phyloP scores from a whole-genome alignment of 2,113 vertebrate genomes.

The Podarcis muralis region DNA sequence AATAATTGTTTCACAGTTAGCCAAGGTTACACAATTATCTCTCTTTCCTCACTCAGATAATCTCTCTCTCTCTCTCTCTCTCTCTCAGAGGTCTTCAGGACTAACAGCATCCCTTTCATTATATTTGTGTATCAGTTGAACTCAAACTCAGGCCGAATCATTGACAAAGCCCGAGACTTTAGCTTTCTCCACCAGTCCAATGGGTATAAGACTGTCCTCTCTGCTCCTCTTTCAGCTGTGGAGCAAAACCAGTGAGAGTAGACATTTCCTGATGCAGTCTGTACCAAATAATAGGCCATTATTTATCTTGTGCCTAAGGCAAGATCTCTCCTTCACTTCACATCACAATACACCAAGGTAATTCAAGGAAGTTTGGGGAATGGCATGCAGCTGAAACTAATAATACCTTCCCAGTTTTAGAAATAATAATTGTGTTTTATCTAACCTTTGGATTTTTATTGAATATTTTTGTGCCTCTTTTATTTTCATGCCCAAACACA shows the following conservation, averaged over 20 bases:
- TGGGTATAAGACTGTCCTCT: neutral
- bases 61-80: too few relatives aligned
- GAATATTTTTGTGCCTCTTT: neutral
- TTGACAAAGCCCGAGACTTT: neutral
- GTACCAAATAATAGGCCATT: conserved; percentile 32
- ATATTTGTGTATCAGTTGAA: neutral
- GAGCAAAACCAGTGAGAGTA: conserved; percentile 11
- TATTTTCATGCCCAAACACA: neutral
- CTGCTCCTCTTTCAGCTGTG: conserved; percentile 16
- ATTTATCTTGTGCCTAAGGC: conserved; percentile 39
- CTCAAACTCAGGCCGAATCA: neutral
- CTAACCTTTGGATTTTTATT: neutral
- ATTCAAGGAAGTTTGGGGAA: conserved; percentile 27
- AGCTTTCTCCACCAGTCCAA: conserved; percentile 4
- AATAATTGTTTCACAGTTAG: neutral
- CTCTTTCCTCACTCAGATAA: neutral
- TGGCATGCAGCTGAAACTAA: conserved; percentile 22
- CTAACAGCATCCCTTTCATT: neutral
- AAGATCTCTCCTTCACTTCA: conserved; percentile 27
- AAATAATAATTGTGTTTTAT: conserved; percentile 17
- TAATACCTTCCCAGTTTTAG: conserved; percentile 5
- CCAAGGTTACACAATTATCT: neutral
- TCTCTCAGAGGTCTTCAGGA: too few relatives aligned
- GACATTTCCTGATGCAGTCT: conserved; percentile 21
- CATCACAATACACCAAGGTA: conserved; percentile 31